Base-by-base conservation (phyloP, 2,888 invertebrate genomes). In the Oscheius sp. region DNA sequence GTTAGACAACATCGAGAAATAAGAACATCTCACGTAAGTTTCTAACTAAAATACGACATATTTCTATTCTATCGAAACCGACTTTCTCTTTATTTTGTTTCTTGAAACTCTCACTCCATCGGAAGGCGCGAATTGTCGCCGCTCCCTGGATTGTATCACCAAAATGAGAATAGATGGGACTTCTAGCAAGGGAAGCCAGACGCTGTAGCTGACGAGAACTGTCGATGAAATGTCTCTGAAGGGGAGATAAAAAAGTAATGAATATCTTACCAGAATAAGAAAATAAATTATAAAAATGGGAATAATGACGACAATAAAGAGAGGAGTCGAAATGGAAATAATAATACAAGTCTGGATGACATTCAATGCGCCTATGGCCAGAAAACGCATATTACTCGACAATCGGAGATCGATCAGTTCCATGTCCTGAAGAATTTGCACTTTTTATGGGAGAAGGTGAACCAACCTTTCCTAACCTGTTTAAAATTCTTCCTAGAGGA, bases 191-290 rank as follows among this genome's bases (percentile, higher is more conserved):
- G 5, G 88, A 88, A 29, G 87, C 84, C 27, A 88, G 79, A 59
- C 88, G 77, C 73, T 88, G 88, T 68, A 88, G 81, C 72, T 98
- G 98, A n/a, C 97, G 91, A 1, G 97, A 96, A 0, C 95, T 93
- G 1, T 95, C 93, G 78, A 97, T 95, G 90, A 96, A 98, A 91
- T 96, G 95, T 82, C 94, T 92, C 92, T 97, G 88, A 46, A 88
- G 82, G 64, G 52, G 35, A 43, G 9, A 21, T 61, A 16, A 18
- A 18, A 18, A 21, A 35, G 25, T 23, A 16, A 23, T 41, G 18
- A 16, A 55, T 9, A 16, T 23, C n/a, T 45, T 23, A 85, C 82
- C 78, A 86, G 71, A 25, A 85, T 81, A n/a, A 84, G 76, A 59
- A 84, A 69, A 74, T 88, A 88, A 66, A 85, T 76, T 52, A 86